These are phyloP conservation scores for Machimus rusticus DNA, from an alignment of 2,888 invertebrate species.

Conservation along the genomic window DNA sequence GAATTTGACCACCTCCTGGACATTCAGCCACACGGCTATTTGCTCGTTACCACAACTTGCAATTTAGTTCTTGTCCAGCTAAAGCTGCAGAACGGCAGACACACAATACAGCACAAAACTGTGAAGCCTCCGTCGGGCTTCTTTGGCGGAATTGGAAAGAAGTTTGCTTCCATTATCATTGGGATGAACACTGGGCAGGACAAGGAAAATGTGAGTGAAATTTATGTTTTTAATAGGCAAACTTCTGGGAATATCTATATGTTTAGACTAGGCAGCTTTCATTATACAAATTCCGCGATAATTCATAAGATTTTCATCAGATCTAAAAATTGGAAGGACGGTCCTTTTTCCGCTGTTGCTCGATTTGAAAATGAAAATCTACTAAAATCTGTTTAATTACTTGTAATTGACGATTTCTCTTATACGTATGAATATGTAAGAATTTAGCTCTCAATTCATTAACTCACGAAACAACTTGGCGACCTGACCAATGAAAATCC, in stretches of 20 bases:
- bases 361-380: no score
- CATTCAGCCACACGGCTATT: conserved; percentile 75
- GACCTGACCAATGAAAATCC: no score
- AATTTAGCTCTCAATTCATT: no score
- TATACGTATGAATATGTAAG: no score
- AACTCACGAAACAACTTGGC: no score
- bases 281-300: no score
- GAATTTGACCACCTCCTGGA: conserved; percentile 80
- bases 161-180: conserved; percentile 62
- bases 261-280: no score
- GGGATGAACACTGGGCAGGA: conserved; percentile 59
- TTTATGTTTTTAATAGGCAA: background rate
- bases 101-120: conserved; percentile 72
- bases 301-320: no score
- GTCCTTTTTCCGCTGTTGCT: no score
- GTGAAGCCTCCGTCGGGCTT: conserved; percentile 80
- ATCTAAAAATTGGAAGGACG: no score
- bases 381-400: background rate
- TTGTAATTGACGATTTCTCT: no score
- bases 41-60: conserved; percentile 91
- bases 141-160: conserved; percentile 86
- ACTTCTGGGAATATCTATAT: no score
- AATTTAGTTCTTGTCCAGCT: conserved; percentile 79
- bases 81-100: conserved; percentile 70
- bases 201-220: conserved; percentile 58